Conservation (phyloP, 2,888 invertebrate genomes). For the Noctua fimbriata region DNA sequence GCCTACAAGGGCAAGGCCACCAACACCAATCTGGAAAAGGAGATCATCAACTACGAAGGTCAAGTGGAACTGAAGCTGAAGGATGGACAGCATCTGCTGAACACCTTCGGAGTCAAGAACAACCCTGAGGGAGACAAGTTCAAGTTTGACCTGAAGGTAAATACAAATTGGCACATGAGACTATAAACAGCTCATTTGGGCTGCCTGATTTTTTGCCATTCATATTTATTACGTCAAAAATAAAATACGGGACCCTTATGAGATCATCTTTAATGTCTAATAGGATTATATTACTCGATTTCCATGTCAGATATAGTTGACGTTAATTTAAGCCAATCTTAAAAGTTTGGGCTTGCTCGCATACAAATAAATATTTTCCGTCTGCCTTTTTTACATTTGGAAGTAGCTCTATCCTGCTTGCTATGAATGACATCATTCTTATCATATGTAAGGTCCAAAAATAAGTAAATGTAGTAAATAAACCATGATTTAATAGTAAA, state of each 20-base stretch:
- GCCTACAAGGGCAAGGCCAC: constrained; percentile 79
- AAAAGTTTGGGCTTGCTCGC: neutral
- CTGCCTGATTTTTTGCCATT: neutral
- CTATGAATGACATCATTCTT: neutral
- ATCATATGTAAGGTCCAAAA: neutral
- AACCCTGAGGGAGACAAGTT: constrained; percentile 76
- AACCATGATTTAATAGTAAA: neutral
- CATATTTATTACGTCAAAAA: neutral
- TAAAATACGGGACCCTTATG: neutral
- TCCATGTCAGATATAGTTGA: neutral
- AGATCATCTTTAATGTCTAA: neutral
- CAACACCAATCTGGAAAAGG: constrained; percentile 78
- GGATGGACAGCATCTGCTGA: constrained; percentile 80
- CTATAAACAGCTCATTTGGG: neutral
- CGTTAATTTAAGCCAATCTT: neutral
- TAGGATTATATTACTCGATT: neutral
- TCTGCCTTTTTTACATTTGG: neutral
- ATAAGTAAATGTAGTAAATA: neutral
- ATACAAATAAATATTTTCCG: neutral
- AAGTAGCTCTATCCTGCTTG: neutral
- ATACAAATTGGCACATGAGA: neutral
- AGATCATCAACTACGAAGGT: constrained; percentile 79
- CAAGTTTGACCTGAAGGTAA: constrained; percentile 81
- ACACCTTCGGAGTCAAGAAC: constrained; percentile 78
- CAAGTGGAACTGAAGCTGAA: constrained; percentile 80